Conservation (phyloP, 2,113 vertebrate species). For the Micronisus gabar region DNA sequence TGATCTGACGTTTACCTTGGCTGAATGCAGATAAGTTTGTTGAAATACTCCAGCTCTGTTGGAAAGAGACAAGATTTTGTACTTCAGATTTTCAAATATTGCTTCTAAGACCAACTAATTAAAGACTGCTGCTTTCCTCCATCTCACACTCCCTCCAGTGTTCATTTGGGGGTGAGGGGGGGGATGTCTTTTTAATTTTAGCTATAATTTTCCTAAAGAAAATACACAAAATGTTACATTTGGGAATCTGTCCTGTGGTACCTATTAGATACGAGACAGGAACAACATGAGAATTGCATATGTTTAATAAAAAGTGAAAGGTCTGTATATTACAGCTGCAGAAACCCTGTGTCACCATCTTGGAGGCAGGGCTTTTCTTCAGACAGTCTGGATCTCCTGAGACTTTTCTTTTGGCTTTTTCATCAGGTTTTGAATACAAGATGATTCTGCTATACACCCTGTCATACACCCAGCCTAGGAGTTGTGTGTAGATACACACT, state of each 20-base stretch:
- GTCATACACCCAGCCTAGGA: not conserved
- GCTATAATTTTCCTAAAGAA: not conserved
- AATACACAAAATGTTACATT: not conserved
- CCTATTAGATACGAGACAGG: not conserved
- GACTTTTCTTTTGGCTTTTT: not conserved
- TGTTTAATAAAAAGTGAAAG: not conserved
- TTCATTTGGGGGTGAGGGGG: not conserved
- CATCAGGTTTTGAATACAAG: not conserved
- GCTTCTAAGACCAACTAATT: not conserved
- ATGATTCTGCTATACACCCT: not conserved
- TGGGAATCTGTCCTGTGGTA: not conserved
- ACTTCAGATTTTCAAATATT: conserved; percentile 4
- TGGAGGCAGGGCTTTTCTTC: not conserved
- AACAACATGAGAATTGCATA: not conserved
- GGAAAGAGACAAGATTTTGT: not conserved
- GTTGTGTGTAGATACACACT: not conserved
- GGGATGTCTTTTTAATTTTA: not conserved
- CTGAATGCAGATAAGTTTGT: not conserved
- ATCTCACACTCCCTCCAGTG: not conserved
- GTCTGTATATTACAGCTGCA: not conserved
- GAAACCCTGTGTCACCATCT: not conserved
- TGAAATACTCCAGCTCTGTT: conserved; percentile 3
- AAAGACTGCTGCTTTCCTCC: not conserved
- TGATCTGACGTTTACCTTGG: conserved; percentile 22
- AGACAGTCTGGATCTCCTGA: not conserved